A percentile compares a stretch with the other conserved stretches of the same genome.
Conservation (phyloP, 2,797 vertebrate genomes). For the Atherinosoma microstoma region DNA sequence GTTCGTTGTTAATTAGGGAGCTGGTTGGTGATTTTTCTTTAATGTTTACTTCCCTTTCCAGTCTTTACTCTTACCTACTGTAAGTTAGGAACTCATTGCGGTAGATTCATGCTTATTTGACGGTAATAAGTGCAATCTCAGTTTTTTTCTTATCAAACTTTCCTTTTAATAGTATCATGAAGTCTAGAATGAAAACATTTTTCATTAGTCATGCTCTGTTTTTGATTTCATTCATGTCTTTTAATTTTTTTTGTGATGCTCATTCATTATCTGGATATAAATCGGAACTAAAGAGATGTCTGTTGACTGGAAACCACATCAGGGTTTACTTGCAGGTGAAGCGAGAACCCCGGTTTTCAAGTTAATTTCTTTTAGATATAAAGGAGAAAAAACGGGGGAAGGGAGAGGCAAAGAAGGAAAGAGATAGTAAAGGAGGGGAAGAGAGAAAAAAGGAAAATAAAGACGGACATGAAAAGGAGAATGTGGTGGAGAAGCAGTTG, state of each 20-base stretch:
- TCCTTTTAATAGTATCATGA: background rate
- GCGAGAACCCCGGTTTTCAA: too few relatives aligned
- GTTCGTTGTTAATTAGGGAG: background rate
- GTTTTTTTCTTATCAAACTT: background rate
- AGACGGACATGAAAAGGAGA: background rate
- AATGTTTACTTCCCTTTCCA: background rate
- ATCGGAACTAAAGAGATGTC: background rate
- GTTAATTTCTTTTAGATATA: too few relatives aligned
- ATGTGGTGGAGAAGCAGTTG: too few relatives aligned
- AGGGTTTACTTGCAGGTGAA: too few relatives aligned
- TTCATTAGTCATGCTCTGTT: background rate
- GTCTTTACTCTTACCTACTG: too few relatives aligned
- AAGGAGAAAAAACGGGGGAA: too few relatives aligned
- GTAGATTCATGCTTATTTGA: too few relatives aligned
- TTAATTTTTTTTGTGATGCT: background rate
- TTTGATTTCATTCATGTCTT: background rate
- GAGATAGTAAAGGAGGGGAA: too few relatives aligned
- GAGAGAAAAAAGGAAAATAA: background rate
- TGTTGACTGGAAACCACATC: background rate
- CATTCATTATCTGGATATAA: background rate
- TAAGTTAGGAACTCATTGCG: too few relatives aligned
- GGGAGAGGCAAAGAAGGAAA: too few relatives aligned
- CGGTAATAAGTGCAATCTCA: too few relatives aligned
- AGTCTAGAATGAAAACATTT: background rate
- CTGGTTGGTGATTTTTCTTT: background rate